Percentiles rank a stretch among this genome's conserved stretches.
phyloP scores from a whole-genome alignment of 2,888 invertebrate species.

The Drosophila antonietae region DNA sequence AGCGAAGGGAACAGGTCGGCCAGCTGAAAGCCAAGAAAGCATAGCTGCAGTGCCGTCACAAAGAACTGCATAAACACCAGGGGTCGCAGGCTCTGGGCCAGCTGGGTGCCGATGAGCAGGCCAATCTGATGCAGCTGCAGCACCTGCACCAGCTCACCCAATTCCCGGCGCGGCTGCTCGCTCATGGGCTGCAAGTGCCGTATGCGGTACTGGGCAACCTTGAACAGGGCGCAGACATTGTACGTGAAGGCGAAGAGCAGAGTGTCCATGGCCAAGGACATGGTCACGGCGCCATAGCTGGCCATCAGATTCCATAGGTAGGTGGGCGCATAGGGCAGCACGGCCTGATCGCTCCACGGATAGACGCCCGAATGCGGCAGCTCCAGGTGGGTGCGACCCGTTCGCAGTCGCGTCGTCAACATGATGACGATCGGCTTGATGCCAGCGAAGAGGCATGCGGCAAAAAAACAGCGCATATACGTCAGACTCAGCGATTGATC shows the following conservation, averaged over 20 bases:
- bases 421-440: conserved; percentile 54
- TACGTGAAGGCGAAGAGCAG: conserved; percentile 57
- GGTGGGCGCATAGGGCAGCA: conserved; percentile 45
- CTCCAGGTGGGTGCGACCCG: conserved; percentile 34
- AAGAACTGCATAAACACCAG: conserved; percentile 58
- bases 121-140: conserved; percentile 54
- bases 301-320: conserved; percentile 53
- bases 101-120: conserved; percentile 39
- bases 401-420: conserved; percentile 23
- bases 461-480: conserved; percentile 47
- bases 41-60: conserved; percentile 51
- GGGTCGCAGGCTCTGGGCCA: conserved; percentile 38
- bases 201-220: conserved; percentile 61
- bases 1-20: conserved; percentile 54
- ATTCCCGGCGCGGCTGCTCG: conserved; percentile 24
- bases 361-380: conserved; percentile 49
- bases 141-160: conserved; percentile 37
- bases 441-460: conserved; percentile 39
- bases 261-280: conserved; percentile 59
- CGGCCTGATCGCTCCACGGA: conserved; percentile 40
- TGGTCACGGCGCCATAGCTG: conserved; percentile 49
- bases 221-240: conserved; percentile 60
- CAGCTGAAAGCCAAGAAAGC: conserved; percentile 58
- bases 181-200: conserved; percentile 31
- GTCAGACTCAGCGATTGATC: conserved; percentile 54